Evolutionary conservation across 2,888 invertebrate species (phyloP), one percentile per base, ranked within the genome.

Genomic region (Drosophila quasianomalipes): DNA sequence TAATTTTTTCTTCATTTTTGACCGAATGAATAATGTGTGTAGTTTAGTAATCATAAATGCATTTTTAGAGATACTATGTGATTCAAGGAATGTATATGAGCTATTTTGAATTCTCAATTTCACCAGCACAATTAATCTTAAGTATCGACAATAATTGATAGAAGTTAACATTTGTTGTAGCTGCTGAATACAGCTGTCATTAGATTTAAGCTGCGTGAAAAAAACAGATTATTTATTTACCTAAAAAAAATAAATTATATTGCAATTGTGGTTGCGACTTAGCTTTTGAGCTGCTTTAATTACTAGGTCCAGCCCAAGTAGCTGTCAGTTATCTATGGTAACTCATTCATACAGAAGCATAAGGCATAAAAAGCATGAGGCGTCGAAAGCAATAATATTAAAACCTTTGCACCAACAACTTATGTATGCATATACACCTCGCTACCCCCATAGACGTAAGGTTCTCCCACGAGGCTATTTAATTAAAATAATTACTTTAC

Each of bases 401-500:
- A 14, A 57, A 28, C 28, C 4, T 6, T 33, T n/a, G 14, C 19
- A 31, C 31, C 14, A 53, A 30, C 30, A 22, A 31, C n/a, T 33
- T 53, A 22, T 51, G 28, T 51, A 5, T 51, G 19, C 19, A 51
- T 16, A 33, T 22, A 33, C 31, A 33, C 31, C n/a, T 31, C 26
- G 26, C 9, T 14, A 22, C 41, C 5, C 5, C 2, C 14, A 22
- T 33, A 1, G 33, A 26, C 6, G 6, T 44, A 12, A 3, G 26
- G 30, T 12, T 30, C n/a, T 55, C 65, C 70, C 59, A 30, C n/a
- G 47, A 65, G 64, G 28, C 61, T 64, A 63, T 81, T 73, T 64
- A 76, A 80, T 76, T 80, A 74, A 71, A 64, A 44, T 41, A 65
- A 35, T 47, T 26, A 47, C 47, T 47, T 60, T 51, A 35, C 52